These are phyloP conservation scores for Drosophila orena DNA, from an alignment of 1,140 invertebrate species.

Conservation along the genomic window DNA sequence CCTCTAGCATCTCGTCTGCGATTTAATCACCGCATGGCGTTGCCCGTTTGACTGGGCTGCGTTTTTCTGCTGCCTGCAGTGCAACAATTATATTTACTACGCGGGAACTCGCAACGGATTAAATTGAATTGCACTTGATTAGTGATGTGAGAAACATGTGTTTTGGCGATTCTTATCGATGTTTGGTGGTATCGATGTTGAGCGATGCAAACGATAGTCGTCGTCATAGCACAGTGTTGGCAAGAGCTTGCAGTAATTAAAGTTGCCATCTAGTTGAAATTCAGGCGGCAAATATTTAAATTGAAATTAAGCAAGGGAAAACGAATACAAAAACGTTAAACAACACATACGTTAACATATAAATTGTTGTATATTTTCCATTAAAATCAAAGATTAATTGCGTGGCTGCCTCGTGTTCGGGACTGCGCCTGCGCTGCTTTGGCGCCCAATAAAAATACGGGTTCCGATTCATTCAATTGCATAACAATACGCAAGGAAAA, in stretches of 20 bases:
- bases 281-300: not conserved
- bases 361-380: not conserved
- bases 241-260: no score
- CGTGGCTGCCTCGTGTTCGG: not conserved
- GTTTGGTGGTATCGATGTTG: no score
- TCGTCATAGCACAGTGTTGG: no score
- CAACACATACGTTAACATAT: no score
- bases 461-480: slow-evolving; percentile 68
- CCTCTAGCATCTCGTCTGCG: not conserved
- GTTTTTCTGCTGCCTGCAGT: not conserved
- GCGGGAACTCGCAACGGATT: slow-evolving; percentile 25
- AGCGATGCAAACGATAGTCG: no score
- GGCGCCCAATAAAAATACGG: slow-evolving; percentile 65
- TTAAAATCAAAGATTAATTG: no score
- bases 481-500: slow-evolving; percentile 60
- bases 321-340: not conserved
- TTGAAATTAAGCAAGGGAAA: not conserved
- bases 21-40: not conserved
- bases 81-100: slow-evolving; percentile 26
- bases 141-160: not conserved
- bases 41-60: not conserved
- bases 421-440: slow-evolving; percentile 61
- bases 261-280: no score
- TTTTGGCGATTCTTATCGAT: no score
- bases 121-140: slow-evolving; percentile 55